Evolutionary conservation across 2,797 vertebrate genomes (phyloP).

Genomic region (Bovichtus variegatus): DNA sequence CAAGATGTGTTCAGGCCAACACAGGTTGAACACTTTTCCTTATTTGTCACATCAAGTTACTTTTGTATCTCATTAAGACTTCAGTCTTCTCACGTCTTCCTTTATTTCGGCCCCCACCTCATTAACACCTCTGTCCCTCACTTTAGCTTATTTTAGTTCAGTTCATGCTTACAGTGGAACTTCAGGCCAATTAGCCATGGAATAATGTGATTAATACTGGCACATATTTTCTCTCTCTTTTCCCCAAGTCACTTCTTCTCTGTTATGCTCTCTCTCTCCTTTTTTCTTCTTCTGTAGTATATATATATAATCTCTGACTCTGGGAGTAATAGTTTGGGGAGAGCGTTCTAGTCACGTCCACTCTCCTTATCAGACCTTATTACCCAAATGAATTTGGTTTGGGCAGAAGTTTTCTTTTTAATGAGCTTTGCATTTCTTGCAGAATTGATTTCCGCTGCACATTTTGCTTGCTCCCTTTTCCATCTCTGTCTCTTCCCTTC

Average conservation of each 20-base stretch:
- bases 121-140: constrained; percentile 54
- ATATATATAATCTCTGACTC: constrained; percentile 62
- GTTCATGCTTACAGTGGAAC: constrained; percentile 58
- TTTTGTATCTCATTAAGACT: constrained; percentile 44
- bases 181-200: constrained; percentile 71
- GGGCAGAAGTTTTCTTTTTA: constrained; percentile 84
- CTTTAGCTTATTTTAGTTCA: constrained; percentile 54
- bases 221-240: constrained; percentile 47
- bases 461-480: constrained; percentile 66
- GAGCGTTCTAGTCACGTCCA: constrained; percentile 70
- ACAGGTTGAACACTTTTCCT: not conserved
- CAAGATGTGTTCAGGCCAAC: constrained; percentile 30
- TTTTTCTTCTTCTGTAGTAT: constrained; percentile 38
- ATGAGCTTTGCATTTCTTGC: constrained; percentile 85
- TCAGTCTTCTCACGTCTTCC: constrained; percentile 23
- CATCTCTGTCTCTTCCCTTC: constrained; percentile 56
- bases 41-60: constrained; percentile 54
- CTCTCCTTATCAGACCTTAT: constrained; percentile 83
- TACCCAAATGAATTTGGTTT: constrained; percentile 86
- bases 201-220: constrained; percentile 73
- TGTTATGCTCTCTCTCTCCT: constrained; percentile 12
- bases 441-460: constrained; percentile 85
- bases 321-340: constrained; percentile 64
- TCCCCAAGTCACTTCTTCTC: constrained; percentile 45
- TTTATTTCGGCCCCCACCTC: constrained; percentile 28